Base-by-base conservation (phyloP, 2,797 vertebrate species). In the Mormyrus proboscirostris region DNA sequence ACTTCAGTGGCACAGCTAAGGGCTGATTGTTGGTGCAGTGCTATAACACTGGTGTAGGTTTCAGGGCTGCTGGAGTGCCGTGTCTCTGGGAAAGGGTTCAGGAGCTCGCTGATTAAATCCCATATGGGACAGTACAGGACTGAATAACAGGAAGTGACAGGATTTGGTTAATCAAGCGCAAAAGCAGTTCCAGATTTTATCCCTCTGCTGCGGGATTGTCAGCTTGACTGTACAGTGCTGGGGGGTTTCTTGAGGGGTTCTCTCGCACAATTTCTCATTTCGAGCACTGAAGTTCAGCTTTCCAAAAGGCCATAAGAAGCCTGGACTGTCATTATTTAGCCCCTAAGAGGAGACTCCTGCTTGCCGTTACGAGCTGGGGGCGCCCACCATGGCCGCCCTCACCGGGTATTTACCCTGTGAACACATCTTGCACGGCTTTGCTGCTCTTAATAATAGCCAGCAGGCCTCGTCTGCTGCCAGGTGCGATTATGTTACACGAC, bases 371-470 rank as follows among this genome's bases (percentile, higher is more conserved):
- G 16, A 79, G 73, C 73, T 41, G 73, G 6, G 38, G 73, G 14
- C 0, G 5, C 73, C 73, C 73, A 41, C 33, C 73, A 7, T 79
- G 33, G 16, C 14, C 4, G 10, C 6, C 1, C 33, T 16, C 33
- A 19, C 12, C 16, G 4, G 12, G 14, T 5, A 16, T 44, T 44
- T 19, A 79, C 73, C 33, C 38, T 79, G 38, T 44, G 73, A 19
- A 44, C 33, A 79, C 6, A 16, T 79, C 73, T 41, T 79, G n/a
- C 73, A 79, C 12, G 6, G 3, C 44, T 38, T n/a, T 79, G 73
- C 73, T 79, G 73, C 73, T 44, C 73, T 41, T 41, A 79, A 76
- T 69, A 69, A 69, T 79, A 41, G 73, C 73, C 73, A 79, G 73
- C 73, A 44, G 73, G 12, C 33, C 73, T 79, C 25, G 6, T 38